Evolutionary conservation across 1,140 invertebrate genomes (phyloP), one percentile per base, ranked within the genome.

Genomic region (Tetramorium parvispinum): DNA sequence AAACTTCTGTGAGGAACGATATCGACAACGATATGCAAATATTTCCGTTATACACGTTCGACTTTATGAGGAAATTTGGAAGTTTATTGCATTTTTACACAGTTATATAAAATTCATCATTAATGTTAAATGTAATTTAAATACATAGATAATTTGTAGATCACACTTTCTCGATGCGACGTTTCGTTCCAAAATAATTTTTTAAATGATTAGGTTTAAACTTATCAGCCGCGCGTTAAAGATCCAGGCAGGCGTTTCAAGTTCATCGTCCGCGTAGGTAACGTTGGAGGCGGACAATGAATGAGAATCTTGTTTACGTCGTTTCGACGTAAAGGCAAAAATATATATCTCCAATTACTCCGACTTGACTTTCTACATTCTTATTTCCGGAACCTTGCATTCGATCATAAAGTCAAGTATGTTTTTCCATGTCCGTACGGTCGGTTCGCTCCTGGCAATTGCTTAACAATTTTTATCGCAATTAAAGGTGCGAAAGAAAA

Each of bases 291-390:
- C 13, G 18, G 6, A 71, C 24, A 46, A 21, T 49, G 7, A 73
- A 59, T 18, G 46, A 70, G 53, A 73, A 27, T 83, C 46, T 59
- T 43, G 21, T 55, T 70, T 40, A 46, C 43, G 46, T 76, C 63
- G 10, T 16, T 81, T 59, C 11, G 32, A 37, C n/a, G 59, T 59
- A 63, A 76, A 79, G 76, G 32, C 11, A 70, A 59, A 63, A 86
- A 68, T 70, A 57, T 51, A 32, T 4, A 49, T 73, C 11, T 65
- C 51, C 65, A 55, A 11, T 18, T 37, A 24, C 21, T 70, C 2
- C 6, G 24, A 16, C 21, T 37, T n/a, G 40, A 91, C 90, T 91
- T 91, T 91, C 90, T 91, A 91, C 68, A 46, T 81, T 59, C 61
- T 78, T 57, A 57, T 87, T 87, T 81, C 75, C 77, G 61, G 68